Conservation (phyloP, 2,113 vertebrate genomes). For the Leucopsar rothschildi region DNA sequence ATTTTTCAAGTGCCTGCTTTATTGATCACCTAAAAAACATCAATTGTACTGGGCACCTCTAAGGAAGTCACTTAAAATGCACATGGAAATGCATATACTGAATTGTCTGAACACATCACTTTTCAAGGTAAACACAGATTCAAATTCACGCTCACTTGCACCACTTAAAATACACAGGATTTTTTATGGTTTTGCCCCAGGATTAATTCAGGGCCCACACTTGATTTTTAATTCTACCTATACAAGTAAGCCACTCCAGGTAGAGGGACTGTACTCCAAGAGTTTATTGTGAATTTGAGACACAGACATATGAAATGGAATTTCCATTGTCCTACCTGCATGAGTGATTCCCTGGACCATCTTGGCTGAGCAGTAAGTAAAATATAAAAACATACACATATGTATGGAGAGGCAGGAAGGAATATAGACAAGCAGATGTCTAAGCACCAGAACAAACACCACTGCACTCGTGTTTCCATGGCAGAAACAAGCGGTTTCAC, state of each 20-base stretch:
- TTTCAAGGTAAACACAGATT: background rate
- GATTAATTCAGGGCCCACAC: background rate
- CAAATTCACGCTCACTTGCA: background rate
- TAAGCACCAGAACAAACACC: background rate
- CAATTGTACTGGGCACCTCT: background rate
- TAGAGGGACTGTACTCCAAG: background rate
- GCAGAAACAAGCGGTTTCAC: background rate
- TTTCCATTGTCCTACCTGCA: slow-evolving; percentile 76
- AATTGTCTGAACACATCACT: background rate
- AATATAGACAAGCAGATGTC: background rate
- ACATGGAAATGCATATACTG: background rate
- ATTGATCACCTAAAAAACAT: background rate
- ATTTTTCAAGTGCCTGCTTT: background rate
- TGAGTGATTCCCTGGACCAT: slow-evolving; percentile 67
- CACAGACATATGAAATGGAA: background rate
- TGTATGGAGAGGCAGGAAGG: slow-evolving; percentile 28
- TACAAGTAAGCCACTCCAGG: background rate
- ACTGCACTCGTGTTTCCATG: background rate
- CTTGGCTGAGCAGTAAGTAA: slow-evolving; percentile 66
- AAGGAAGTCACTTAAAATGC: background rate
- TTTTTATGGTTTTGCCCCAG: background rate
- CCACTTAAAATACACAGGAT: background rate
- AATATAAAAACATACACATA: slow-evolving; percentile 47
- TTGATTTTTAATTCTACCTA: background rate
- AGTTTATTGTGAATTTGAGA: background rate